phyloP scores from a whole-genome alignment of 2,888 invertebrate species.

The Dicycla oo region DNA sequence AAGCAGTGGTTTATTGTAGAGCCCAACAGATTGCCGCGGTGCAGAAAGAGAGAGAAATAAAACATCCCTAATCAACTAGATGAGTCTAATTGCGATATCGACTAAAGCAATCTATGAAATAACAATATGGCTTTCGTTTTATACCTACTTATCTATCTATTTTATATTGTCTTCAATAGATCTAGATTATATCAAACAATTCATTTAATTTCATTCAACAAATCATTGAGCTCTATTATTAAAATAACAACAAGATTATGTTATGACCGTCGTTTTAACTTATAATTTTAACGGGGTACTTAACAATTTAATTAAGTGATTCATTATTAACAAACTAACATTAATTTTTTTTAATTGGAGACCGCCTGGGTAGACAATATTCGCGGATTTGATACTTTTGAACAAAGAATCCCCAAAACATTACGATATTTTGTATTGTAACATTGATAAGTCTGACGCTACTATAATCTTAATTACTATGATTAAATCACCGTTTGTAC shows the following conservation, averaged over 20 bases:
- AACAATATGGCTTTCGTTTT: no score
- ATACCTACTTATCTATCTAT: neutral
- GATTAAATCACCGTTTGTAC: constrained; percentile 2
- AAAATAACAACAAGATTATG: neutral
- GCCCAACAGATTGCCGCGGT: no score
- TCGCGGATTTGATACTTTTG: constrained; percentile 13
- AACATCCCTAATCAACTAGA: neutral
- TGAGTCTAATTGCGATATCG: neutral
- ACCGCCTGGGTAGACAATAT: constrained; percentile 9
- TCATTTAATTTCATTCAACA: no score
- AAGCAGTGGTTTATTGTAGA: no score
- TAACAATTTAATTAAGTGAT: neutral
- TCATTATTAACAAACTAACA: constrained; percentile 18
- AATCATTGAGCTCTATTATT: neutral
- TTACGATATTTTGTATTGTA: constrained; percentile 5
- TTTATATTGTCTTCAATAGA: neutral
- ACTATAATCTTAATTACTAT: constrained; percentile 18
- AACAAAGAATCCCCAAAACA: constrained; percentile 25
- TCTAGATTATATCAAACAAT: neutral
- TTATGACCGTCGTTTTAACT: neutral
- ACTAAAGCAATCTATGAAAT: neutral
- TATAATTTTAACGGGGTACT: constrained; percentile 5
- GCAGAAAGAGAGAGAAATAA: no score
- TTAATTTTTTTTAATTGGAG: constrained; percentile 27
- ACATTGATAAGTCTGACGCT: constrained; percentile 1